These are phyloP conservation scores for Euleptes europaea DNA, from an alignment of 2,113 vertebrate species.

Conservation along the genomic window DNA sequence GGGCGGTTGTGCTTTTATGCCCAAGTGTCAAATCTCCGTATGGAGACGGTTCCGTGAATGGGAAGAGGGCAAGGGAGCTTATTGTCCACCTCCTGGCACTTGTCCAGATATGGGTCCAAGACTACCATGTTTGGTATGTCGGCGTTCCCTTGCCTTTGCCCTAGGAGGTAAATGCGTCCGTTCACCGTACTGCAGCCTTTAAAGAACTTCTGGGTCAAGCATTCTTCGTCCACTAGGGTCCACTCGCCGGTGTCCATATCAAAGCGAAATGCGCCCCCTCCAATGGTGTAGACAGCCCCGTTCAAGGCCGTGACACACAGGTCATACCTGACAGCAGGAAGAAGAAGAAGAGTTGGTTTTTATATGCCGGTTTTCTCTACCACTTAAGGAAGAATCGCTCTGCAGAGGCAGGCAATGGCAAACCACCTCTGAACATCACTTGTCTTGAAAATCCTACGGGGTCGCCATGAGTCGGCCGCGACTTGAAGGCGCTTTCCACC, in stretches of 20 bases:
- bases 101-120: constrained; percentile 84
- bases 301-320: constrained; percentile 84
- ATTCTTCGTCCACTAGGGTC: constrained; percentile 80
- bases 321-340: constrained; percentile 79
- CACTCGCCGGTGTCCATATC: constrained; percentile 85
- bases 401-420: too few species aligned
- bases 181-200: constrained; percentile 81
- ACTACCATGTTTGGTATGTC: constrained; percentile 77
- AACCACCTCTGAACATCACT: too few species aligned
- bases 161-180: constrained; percentile 83
- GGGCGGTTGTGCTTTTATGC: not conserved
- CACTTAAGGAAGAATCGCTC: too few species aligned
- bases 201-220: constrained; percentile 82
- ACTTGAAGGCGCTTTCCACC: too few species aligned
- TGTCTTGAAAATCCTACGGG: too few species aligned
- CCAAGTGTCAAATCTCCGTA: constrained; percentile 55
- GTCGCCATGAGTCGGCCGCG: too few species aligned
- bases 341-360: not conserved
- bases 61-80: constrained; percentile 84
- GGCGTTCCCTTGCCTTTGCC: constrained; percentile 80
- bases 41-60: constrained; percentile 78
- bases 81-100: constrained; percentile 78
- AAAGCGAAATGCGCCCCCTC: constrained; percentile 82
- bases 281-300: constrained; percentile 85
- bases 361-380: too few species aligned